Evolutionary conservation across 2,797 vertebrate genomes (phyloP), one percentile per base, ranked within the genome.

Genomic region (Pangasius mekongensis): DNA sequence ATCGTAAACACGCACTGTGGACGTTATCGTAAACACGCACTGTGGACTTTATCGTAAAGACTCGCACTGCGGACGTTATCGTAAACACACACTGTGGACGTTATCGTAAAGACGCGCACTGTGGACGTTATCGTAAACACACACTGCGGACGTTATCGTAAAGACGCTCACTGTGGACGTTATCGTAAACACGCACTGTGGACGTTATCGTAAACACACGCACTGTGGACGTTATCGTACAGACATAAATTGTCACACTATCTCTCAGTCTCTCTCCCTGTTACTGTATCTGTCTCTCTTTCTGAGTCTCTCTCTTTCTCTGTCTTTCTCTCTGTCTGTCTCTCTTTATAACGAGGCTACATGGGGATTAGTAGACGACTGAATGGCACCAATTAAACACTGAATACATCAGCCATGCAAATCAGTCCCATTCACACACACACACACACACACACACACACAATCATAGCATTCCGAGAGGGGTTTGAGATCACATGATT

Each of bases 301-400:
- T 16, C n/a, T 67, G 49, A 10, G n/a, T 67, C 64, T 67, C n/a
- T 16, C 27, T 8, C 20, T 47, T 58, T 83, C 14, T 62, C 33
- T 47, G 20, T 60, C 78, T 36, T 20, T 58, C 36, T 62, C 56
- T 27, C 81, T 60, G n/a, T 84, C 64, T 52, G 2, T 77, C 27
- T 87, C 60, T n/a, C 52, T 83, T 86, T 89, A 86, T 90, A 88
- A 92, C 74, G 88, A 89, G 80, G 76, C 82, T 91, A 92, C 91
- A 91, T 74, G 88, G 54, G 90, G 91, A 93, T 92, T 92, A 90
- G 87, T 89, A 87, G 84, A 83, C 81, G 58, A 89, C 87, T 91
- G 91, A 92, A 92, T 91, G 90, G 81, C 66, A 90, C 91, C 90
- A 93, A 93, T 93, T 92, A 93, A 92, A 92, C 81, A 86, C 87